Base-by-base conservation (phyloP, 2,113 vertebrate species). In the Micromys minutus region DNA sequence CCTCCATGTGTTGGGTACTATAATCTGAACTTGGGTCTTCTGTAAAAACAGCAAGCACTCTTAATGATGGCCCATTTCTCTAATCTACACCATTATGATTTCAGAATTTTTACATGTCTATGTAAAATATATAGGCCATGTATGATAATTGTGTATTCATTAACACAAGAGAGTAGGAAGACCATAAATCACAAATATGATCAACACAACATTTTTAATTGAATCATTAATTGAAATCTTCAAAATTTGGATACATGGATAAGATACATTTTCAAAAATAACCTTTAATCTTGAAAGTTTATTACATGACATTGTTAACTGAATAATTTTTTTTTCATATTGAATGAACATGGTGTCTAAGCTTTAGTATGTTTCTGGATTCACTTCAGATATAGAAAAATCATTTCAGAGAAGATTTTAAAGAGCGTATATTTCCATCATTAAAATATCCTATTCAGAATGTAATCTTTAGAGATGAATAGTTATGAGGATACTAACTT, bases 401-500 rank as follows among this genome's bases (percentile, higher is more conserved):
- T n/a, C 45, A 96, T 7, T 77, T 72, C 22, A 95, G 67, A 90
- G 45, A 17, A 90, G 92, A 93, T 17, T 69, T 80, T 92, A 86
- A 93, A 90, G 36, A 31, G 89, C 55, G 63, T n/a, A 91, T 52
- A 5, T 65, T 87, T 89, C 69, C 42, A 31, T 84, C 31, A 57
- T 24, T 16, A 31, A 50, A 93, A 67, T 45, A 90, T 45, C 9
- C 10, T 31, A 61, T 84, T 92, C 17, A 81, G 71, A 83, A 93
- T 11, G 42, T 84, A 79, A 88, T 80, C 61, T 45, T 36, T 57
- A 92, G 5, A 92, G 86, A 69, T 45, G 29, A 67, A 94, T 61
- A 83, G 72, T 50, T 93, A 24, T 85, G 63, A 87, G 24, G 10
- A 57, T 57, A 55, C 31, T 36, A 50, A 55, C 9, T 36, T 36